These are phyloP conservation scores for Cephalopholis sonnerati DNA, from an alignment of 2,113 vertebrate genomes.

Conservation along the genomic window DNA sequence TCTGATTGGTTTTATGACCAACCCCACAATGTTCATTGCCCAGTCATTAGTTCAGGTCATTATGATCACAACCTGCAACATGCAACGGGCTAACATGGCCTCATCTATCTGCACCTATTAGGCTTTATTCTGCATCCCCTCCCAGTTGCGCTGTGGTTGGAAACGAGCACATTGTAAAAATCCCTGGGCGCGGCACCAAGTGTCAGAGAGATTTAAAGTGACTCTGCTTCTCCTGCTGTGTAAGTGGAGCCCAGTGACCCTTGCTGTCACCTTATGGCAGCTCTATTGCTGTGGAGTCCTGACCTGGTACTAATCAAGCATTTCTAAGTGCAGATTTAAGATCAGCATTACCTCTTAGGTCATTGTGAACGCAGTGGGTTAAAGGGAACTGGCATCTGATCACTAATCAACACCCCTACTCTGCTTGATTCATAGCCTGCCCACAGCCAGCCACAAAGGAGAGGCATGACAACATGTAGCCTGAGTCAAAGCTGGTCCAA, in stretches of 20 bases:
- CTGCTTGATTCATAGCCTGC: conserved; percentile 51
- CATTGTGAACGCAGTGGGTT: conserved; percentile 30
- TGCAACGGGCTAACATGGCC: conserved; percentile 14
- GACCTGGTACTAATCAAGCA: conserved; percentile 73
- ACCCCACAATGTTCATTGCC: conserved; percentile 3
- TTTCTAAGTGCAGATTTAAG: conserved; percentile 51
- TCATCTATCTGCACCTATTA: conserved; percentile 51
- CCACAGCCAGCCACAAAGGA: conserved; percentile 22
- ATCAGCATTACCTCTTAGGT: conserved; percentile 62
- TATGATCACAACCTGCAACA: conserved; percentile 14
- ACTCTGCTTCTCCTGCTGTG: conserved; percentile 63
- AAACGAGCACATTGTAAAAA: conserved; percentile 48
- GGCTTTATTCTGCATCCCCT: conserved; percentile 3
- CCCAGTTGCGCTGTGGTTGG: conserved; percentile 32
- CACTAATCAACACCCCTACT: conserved; percentile 43
- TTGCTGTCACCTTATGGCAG: conserved; percentile 44
- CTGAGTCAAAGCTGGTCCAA: conserved; percentile 15
- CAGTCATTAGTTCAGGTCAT: conserved; percentile 10
- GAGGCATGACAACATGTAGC: conserved; percentile 45
- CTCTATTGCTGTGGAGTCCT: conserved; percentile 17
- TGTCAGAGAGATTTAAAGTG: conserved; percentile 68
- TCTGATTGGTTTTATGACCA: conserved; percentile 12
- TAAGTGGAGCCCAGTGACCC: conserved; percentile 65
- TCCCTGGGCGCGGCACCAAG: conserved; percentile 61
- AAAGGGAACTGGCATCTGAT: conserved; percentile 54